These are phyloP conservation scores for Tetragonisca angustula DNA, from an alignment of 2,888 invertebrate genomes.

Conservation along the genomic window DNA sequence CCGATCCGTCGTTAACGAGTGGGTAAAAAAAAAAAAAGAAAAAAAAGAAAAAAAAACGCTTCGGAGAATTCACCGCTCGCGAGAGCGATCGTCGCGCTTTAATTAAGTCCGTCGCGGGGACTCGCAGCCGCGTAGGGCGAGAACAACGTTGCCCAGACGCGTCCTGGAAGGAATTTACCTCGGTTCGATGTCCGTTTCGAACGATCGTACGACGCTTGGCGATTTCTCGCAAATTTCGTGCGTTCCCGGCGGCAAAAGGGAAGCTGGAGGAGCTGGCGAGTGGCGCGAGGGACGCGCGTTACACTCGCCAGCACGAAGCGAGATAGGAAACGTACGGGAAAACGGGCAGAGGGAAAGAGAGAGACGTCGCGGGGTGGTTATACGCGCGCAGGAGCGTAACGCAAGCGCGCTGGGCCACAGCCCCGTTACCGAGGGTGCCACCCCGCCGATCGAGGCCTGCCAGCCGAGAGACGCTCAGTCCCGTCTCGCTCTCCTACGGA, in stretches of 20 bases:
- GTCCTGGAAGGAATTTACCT: too few relatives aligned
- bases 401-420: conserved; percentile 76
- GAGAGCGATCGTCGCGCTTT: background rate
- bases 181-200: too few relatives aligned
- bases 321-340: background rate
- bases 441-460: conserved; percentile 74
- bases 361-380: conserved; percentile 47
- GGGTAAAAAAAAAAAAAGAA: background rate
- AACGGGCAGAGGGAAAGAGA: background rate
- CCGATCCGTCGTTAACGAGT: too few relatives aligned
- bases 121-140: background rate
- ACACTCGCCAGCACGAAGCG: background rate
- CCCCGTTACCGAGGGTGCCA: conserved; percentile 76
- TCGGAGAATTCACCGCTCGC: conserved; percentile 15
- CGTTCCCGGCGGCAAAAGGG: conserved; percentile 41
- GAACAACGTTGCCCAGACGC: background rate
- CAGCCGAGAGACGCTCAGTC: conserved; percentile 76
- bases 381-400: conserved; percentile 79
- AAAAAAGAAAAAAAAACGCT: conserved; percentile 13
- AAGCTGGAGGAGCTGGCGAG: conserved; percentile 14
- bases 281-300: background rate
- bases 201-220: background rate
- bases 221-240: conserved; percentile 41
- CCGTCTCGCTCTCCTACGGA: conserved; percentile 75
- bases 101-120: conserved; percentile 17